Percentiles rank a stretch among this genome's conserved stretches.
Evolutionary conservation across 2,113 vertebrate genomes (phyloP).

Genomic region (Triplophysa siluroides): DNA sequence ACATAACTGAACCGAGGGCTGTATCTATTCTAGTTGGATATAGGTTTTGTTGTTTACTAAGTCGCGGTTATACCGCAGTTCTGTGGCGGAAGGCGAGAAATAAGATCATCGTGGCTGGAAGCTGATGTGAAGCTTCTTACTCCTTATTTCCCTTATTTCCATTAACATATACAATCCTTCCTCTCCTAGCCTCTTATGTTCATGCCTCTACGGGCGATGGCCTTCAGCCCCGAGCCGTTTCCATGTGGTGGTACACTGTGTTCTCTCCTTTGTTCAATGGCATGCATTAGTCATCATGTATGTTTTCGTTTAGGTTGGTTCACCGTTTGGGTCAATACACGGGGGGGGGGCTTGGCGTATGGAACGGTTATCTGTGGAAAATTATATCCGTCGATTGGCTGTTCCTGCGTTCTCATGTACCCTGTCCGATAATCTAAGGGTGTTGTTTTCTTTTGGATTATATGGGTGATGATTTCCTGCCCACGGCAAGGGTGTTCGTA

Average conservation of each 20-base stretch:
- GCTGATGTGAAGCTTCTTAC: constrained; percentile 50
- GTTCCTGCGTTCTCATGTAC: too few relatives aligned
- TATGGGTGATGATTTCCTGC: too few relatives aligned
- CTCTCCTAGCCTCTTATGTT: too few relatives aligned
- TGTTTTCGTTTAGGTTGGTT: not conserved
- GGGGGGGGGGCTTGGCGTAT: too few relatives aligned
- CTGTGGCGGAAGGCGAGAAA: too few relatives aligned
- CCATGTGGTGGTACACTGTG: constrained; percentile 36
- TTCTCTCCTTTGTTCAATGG: constrained; percentile 43
- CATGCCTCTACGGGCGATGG: too few relatives aligned
- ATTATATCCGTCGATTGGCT: too few relatives aligned
- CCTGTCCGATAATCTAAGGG: not conserved
- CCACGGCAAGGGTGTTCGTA: too few relatives aligned
- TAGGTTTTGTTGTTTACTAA: constrained; percentile 45
- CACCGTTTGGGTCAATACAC: constrained; percentile 4
- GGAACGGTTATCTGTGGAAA: too few relatives aligned
- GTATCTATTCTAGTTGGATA: constrained; percentile 40
- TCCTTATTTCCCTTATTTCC: constrained; percentile 52
- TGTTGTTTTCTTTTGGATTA: not conserved
- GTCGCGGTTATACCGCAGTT: too few relatives aligned
- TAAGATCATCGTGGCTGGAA: too few relatives aligned
- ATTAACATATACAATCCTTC: constrained; percentile 53
- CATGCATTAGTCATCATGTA: constrained; percentile 45
- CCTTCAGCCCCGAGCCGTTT: not conserved
- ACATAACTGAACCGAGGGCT: constrained; percentile 24